These are phyloP conservation scores for Rhinoptilus africanus DNA, from an alignment of 2,113 vertebrate genomes.

Conservation along the genomic window DNA sequence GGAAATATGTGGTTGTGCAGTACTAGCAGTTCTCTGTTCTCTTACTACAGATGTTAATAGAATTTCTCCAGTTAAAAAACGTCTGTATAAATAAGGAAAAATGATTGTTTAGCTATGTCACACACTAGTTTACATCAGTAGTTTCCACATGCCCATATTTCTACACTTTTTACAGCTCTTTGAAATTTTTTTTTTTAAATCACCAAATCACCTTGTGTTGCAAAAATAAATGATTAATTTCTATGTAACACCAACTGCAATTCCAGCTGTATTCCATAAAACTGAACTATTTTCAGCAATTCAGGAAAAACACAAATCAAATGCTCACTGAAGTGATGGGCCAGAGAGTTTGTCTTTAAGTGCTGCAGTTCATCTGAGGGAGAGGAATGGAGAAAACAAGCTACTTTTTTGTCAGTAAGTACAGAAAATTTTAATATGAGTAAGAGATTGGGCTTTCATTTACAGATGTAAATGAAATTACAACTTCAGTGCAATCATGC, in stretches of 20 bases:
- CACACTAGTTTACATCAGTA: neutral
- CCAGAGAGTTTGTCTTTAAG: neutral
- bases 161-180: neutral
- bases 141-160: neutral
- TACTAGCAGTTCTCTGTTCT: neutral
- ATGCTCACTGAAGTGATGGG: neutral
- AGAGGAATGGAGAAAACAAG: neutral
- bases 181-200: rapidly evolving
- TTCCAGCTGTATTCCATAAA: neutral
- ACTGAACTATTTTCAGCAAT: neutral
- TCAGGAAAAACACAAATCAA: neutral
- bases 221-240: neutral
- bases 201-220: neutral
- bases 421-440: neutral
- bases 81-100: neutral
- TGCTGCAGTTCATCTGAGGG: neutral
- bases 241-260: neutral
- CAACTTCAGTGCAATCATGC: neutral
- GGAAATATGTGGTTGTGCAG: neutral
- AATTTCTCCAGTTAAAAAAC: neutral
- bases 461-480: neutral
- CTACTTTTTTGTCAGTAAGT: neutral
- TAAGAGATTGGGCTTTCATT: neutral
- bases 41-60: neutral
- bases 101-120: neutral